Evolutionary conservation across 1,140 invertebrate genomes (phyloP).

Genomic region (Micrasema longulum): DNA sequence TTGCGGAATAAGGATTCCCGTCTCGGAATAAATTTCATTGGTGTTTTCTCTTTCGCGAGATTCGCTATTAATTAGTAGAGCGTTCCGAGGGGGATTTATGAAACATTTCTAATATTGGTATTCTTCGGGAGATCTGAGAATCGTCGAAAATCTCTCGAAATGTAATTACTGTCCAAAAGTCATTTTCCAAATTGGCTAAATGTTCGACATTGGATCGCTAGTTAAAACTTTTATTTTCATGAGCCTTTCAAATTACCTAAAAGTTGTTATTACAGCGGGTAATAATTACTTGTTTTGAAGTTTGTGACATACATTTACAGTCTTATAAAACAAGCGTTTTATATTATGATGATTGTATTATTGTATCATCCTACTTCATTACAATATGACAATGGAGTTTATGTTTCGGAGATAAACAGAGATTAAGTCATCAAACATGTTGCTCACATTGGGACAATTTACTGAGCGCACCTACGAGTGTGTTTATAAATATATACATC

Average conservation of each 20-base stretch:
- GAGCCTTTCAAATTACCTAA: too few relatives aligned
- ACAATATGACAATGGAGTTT: too few relatives aligned
- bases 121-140: background rate
- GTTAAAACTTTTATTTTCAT: background rate
- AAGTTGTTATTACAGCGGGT: too few relatives aligned
- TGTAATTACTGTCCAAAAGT: slow-evolving; percentile 9
- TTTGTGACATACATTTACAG: background rate
- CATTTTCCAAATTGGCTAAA: background rate
- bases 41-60: slow-evolving; percentile 19
- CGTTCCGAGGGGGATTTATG: slow-evolving; percentile 17
- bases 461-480: too few relatives aligned
- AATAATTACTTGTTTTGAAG: background rate
- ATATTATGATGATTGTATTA: too few relatives aligned
- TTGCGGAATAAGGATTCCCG: slow-evolving; percentile 32
- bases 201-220: background rate
- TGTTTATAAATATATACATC: too few relatives aligned
- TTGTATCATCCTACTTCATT: too few relatives aligned
- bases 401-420: too few relatives aligned
- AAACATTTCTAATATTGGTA: slow-evolving; percentile 6
- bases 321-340: too few relatives aligned
- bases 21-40: slow-evolving; percentile 28
- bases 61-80: slow-evolving; percentile 22
- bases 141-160: background rate
- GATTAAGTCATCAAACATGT: too few relatives aligned
- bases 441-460: too few relatives aligned